These are phyloP conservation scores for Halichondria panicea DNA, from an alignment of 37 sponge, comb jelly and placozoan species.

Conservation along the genomic window DNA sequence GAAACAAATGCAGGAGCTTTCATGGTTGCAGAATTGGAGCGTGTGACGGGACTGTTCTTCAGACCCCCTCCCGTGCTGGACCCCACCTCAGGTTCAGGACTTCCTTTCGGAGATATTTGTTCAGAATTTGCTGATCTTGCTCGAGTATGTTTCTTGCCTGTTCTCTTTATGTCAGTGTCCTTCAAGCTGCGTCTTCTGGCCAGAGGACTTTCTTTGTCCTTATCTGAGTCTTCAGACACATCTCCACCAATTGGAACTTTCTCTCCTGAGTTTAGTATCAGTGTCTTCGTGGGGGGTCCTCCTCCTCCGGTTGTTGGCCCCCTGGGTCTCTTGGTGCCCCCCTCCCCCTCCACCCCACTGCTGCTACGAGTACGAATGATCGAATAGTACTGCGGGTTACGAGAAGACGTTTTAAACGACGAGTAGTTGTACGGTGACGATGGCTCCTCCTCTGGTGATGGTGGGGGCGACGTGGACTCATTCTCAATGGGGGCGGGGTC, in stretches of 20 bases:
- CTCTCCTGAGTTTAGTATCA: conserved; percentile 24
- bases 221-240: neutral
- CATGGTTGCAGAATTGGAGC: conserved; percentile 44
- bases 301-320: neutral
- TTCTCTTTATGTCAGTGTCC: neutral
- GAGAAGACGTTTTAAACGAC: conserved; percentile 19
- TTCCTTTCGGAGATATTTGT: neutral
- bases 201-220: too few relatives aligned
- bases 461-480: neutral
- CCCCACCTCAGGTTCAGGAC: neutral
- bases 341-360: neutral
- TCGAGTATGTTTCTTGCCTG: neutral
- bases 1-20: conserved; percentile 44
- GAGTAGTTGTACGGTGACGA: conserved; percentile 20
- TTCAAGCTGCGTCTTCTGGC: neutral
- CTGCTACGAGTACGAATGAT: conserved; percentile 37
- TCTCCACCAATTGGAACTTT: neutral
- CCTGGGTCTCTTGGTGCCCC: conserved; percentile 11
- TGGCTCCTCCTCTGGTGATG: neutral
- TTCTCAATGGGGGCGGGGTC: neutral
- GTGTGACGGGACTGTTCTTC: conserved; percentile 40
- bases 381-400: conserved; percentile 38
- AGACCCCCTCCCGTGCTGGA: neutral
- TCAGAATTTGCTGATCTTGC: neutral
- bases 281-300: neutral